Base-by-base conservation (phyloP, 2,888 invertebrate genomes). In the Auanema sp. region DNA sequence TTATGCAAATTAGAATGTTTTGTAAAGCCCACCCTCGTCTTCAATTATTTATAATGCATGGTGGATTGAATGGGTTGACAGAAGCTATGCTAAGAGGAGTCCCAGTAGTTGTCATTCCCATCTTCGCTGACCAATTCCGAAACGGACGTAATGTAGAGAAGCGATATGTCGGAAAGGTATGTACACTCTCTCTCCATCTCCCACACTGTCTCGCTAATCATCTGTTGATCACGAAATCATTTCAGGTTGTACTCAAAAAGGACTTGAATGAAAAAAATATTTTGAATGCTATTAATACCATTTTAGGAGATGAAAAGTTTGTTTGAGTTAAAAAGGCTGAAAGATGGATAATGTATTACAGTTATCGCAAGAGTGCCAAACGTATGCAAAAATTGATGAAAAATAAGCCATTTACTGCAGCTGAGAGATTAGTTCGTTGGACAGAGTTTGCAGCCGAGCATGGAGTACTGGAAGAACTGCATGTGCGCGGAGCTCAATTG, bases 61-160 rank as follows among this genome's bases (percentile, higher is more conserved):
- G 79, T 11, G 81, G 81, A 23, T 68, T 79, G 64, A 81, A 81
- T 57, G 76, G 78, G 18, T 57, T 83, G 10, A 60, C 81, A 11
- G 81, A 81, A 62, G 72, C 79, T 4, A 72, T 77, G 1, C 70
- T 77, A 41, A 72, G 69, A 10, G 79, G 71, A n/a, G 77, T 79
- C 21, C 81, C 81, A 0, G 66, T 79, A 10, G 67, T 83, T 11
- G 70, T 75, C 25, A 70, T 83, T 18, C 81, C 81, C 8, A 64
- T 81, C 44, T 82, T 81, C 58, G 81, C 79, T 16, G 81, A 81
- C 63, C 81, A 81, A 50, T 76, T 78, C 61, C 66, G 80, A 49
- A 82, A 82, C 51, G 80, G 77, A 49, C 60, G 81, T 57, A 69
- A 72, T 64, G 78, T 69, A n/a, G 81, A 81, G 63, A 78, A 66